Percentiles rank a stretch among this genome's conserved stretches.
These are phyloP conservation scores for Scaptomyza hsui DNA, from an alignment of 1,140 invertebrate species.

Conservation along the genomic window DNA sequence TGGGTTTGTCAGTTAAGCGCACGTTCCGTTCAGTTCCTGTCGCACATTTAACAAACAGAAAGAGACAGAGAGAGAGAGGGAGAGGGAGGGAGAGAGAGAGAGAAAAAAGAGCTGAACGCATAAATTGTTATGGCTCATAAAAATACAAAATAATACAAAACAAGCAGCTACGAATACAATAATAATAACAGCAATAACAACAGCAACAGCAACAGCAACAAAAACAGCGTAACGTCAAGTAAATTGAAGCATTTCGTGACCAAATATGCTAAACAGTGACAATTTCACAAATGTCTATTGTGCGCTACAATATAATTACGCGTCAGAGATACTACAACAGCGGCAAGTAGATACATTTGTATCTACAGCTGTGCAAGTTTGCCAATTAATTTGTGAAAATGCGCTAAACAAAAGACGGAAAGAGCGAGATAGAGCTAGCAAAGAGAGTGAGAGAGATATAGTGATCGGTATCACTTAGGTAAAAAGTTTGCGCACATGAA, in stretches of 20 bases:
- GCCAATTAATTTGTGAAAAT: constrained; percentile 81
- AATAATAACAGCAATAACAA: constrained; percentile 10
- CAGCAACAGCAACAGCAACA: constrained; percentile 21
- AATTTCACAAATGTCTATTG: constrained; percentile 81
- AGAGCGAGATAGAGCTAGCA: not conserved
- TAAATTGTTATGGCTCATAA: constrained; percentile 79
- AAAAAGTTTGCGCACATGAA: constrained; percentile 60
- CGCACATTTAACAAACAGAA: constrained; percentile 18
- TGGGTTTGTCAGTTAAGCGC: constrained; percentile 18
- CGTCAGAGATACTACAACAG: constrained; percentile 50
- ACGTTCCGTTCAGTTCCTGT: constrained; percentile 54
- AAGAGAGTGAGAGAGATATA: constrained; percentile 9
- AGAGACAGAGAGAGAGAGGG: too few species aligned
- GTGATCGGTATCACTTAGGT: constrained; percentile 52
- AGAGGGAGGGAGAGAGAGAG: too few species aligned
- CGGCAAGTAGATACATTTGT: constrained; percentile 60
- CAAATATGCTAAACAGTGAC: constrained; percentile 82
- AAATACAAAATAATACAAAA: constrained; percentile 50
- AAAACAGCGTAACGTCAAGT: constrained; percentile 54
- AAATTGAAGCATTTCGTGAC: constrained; percentile 72
- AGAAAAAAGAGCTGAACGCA: constrained; percentile 59
- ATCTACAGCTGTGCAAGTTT: constrained; percentile 57
- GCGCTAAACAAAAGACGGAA: constrained; percentile 46
- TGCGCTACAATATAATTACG: constrained; percentile 68
- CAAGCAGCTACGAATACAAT: constrained; percentile 18